These are phyloP conservation scores for Ylistrum balloti DNA, from an alignment of 1,140 invertebrate genomes.

Conservation along the genomic window DNA sequence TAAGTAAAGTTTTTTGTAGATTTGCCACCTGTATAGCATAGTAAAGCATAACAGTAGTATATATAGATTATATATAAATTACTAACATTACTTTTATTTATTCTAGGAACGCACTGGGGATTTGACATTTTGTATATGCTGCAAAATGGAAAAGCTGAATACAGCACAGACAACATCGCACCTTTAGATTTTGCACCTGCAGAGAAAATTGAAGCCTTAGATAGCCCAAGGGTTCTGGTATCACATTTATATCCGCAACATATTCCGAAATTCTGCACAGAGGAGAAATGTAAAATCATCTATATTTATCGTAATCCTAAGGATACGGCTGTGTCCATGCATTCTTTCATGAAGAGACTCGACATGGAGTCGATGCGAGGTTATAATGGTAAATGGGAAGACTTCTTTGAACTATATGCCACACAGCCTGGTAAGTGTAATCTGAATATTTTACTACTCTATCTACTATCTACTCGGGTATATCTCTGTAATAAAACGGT, in stretches of 20 bases:
- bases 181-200: neutral
- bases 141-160: neutral
- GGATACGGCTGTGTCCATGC: neutral
- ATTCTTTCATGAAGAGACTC: neutral
- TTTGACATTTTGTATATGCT: neutral
- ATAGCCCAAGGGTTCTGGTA: neutral
- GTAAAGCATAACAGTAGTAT: too few relatives aligned
- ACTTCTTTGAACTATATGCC: neutral
- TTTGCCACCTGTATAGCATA: too few relatives aligned
- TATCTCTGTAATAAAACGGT: too few relatives aligned
- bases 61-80: too few relatives aligned
- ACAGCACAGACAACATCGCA: neutral
- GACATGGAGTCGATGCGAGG: neutral
- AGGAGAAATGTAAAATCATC: constrained; percentile 24
- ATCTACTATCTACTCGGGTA: too few relatives aligned
- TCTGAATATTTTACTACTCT: too few relatives aligned
- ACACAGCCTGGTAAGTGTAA: neutral
- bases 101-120: constrained; percentile 24
- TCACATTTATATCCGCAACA: neutral
- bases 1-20: too few relatives aligned
- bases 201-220: neutral
- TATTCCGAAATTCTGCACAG: neutral
- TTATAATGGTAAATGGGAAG: neutral
- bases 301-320: neutral
- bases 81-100: neutral